These are phyloP conservation scores for Falcaria lacertinaria DNA, from an alignment of 2,888 invertebrate genomes.

Conservation along the genomic window DNA sequence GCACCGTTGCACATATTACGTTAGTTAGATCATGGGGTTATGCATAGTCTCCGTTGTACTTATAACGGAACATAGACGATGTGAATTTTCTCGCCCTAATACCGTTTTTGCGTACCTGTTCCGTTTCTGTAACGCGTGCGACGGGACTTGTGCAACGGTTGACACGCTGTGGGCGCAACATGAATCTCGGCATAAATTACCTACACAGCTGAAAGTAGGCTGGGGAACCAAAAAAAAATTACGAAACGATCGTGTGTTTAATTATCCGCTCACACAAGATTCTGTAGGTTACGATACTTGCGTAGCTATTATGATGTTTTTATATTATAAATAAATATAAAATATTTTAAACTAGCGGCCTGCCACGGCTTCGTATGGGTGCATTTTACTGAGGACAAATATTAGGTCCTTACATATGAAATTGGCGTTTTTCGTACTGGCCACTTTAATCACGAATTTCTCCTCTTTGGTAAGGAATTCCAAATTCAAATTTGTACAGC, in stretches of 20 bases:
- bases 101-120: slow-evolving; percentile 66
- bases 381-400: no score
- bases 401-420: no score
- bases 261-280: background rate
- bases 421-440: no score
- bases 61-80: slow-evolving; percentile 68
- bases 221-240: background rate
- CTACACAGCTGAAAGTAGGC: background rate
- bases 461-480: no score
- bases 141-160: slow-evolving; percentile 58
- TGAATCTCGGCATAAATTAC: slow-evolving; percentile 22
- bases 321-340: no score
- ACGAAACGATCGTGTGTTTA: background rate
- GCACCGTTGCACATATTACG: slow-evolving; percentile 76
- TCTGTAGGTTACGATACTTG: background rate
- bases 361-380: no score
- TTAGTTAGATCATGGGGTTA: slow-evolving; percentile 74
- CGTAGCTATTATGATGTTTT: no score
- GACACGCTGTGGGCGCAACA: slow-evolving; percentile 29
- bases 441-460: no score
- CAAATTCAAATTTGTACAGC: no score
- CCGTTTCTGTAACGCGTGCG: slow-evolving; percentile 55
- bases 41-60: slow-evolving; percentile 49
- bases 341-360: no score
- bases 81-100: slow-evolving; percentile 78